Conservation (phyloP, 2,888 invertebrate genomes). For the Slavum lentiscoides region DNA sequence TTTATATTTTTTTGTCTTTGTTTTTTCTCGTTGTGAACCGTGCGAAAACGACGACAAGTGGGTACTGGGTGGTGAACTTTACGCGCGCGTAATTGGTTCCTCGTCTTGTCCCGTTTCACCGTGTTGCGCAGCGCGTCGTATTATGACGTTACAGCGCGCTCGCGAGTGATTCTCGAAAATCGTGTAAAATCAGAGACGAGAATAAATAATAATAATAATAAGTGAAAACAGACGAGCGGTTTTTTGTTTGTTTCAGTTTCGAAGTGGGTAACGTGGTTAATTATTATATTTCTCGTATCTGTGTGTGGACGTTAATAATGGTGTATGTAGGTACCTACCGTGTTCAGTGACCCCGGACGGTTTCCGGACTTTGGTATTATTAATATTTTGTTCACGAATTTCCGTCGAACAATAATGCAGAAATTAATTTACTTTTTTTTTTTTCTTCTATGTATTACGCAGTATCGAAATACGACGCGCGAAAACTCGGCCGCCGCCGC, state of each 20-base stretch:
- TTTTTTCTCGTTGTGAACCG: no score
- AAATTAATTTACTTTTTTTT: constrained; percentile 16
- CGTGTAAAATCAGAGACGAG: not conserved
- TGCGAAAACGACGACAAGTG: no score
- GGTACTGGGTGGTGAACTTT: no score
- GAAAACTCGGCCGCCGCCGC: not conserved
- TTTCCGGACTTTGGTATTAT: constrained; percentile 14
- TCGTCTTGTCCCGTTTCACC: no score
- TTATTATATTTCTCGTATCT: not conserved
- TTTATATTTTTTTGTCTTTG: no score
- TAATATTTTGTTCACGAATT: constrained; percentile 27
- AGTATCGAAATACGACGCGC: not conserved
- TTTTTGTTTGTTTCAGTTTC: not conserved
- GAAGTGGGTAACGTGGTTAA: not conserved
- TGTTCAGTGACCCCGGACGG: constrained; percentile 30
- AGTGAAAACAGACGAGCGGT: no score
- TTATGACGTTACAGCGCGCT: not conserved
- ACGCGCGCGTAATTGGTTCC: no score
- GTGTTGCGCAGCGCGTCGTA: no score
- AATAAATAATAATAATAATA: not conserved
- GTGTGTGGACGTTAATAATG: not conserved
- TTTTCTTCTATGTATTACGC: not conserved
- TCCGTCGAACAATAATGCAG: constrained; percentile 14
- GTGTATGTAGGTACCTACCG: not conserved
- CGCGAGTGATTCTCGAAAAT: constrained; percentile 4